These are phyloP conservation scores for Mythimna ferrago DNA, from an alignment of 2,888 invertebrate genomes.

Conservation along the genomic window DNA sequence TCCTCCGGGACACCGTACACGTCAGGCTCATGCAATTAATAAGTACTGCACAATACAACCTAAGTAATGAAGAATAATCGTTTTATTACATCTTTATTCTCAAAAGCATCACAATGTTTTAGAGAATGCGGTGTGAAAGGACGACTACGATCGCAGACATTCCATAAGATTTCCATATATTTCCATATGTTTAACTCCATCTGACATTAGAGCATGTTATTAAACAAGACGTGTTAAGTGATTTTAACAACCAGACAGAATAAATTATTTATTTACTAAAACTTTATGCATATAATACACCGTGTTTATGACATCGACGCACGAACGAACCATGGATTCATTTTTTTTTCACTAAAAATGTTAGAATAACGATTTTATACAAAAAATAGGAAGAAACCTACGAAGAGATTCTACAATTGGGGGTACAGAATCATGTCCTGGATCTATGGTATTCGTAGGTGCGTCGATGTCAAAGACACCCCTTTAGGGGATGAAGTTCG, in stretches of 20 bases:
- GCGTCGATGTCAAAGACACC: too few relatives aligned
- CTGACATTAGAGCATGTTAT: background rate
- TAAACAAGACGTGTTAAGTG: background rate
- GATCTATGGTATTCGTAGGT: too few relatives aligned
- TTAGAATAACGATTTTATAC: too few relatives aligned
- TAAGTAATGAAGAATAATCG: background rate
- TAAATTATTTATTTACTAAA: background rate
- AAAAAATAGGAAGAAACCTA: too few relatives aligned
- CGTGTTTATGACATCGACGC: too few relatives aligned
- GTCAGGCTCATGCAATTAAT: too few relatives aligned
- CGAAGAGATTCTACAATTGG: too few relatives aligned
- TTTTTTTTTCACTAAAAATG: too few relatives aligned
- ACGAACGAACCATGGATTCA: too few relatives aligned
- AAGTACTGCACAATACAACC: background rate
- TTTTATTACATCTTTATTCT: background rate
- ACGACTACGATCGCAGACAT: background rate
- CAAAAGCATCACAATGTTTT: background rate
- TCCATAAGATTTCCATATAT: constrained; percentile 4
- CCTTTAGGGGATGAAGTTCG: too few relatives aligned
- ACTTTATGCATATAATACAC: background rate
- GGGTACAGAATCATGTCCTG: too few relatives aligned
- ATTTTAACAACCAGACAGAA: background rate
- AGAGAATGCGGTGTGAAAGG: background rate
- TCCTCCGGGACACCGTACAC: too few relatives aligned
- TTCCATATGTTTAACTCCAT: constrained; percentile 1